Base-by-base conservation (phyloP, 2,113 vertebrate genomes). In the Lagopus leucura region DNA sequence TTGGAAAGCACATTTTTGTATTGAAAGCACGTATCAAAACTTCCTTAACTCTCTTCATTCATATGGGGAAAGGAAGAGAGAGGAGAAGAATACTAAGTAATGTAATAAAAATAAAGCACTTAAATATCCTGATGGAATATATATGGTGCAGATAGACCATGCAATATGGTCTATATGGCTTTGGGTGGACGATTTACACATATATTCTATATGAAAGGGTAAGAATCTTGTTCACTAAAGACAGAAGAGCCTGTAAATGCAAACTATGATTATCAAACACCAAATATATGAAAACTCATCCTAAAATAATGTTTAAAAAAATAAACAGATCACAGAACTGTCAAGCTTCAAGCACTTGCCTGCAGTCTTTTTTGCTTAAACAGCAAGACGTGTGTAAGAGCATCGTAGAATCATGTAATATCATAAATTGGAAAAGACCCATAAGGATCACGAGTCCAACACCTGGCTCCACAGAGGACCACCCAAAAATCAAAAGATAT, bases 31-130 rank as follows among this genome's bases (percentile, higher is more conserved):
- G 0, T 61, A 65, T 8, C 14, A 69, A 28, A 63, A 48, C 16
- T 52, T 81, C 22, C 38, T 91, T 65, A 91, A 82, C 22, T 27
- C 34, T 67, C 54, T 28, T 18, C 14, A 93, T 27, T 72, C 77
- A 75, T 40, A 18, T 65, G 61, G 38, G 67, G 25, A 84, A 84
- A 20, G 18, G 5, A 16, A 40, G 4, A 12, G 8, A 70, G 14
- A 34, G 12, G 83, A 45, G 30, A 73, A 22, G 48, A 92, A 77
- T 86, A 32, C 16, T 50, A 67, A 92, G 16, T 60, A 71, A 61
- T 74, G 9, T 8, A 57, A 48, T 65, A 66, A 15, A 92, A 87
- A 74, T 42, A 36, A 48, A 61, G 14, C 32, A 54, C 8, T 70
- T 36, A 18, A 47, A 72, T 9, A 85, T 60, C n/a, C 24, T 40